These are phyloP conservation scores for Egretta garzetta DNA, from an alignment of 2,113 vertebrate species.

Conservation along the genomic window DNA sequence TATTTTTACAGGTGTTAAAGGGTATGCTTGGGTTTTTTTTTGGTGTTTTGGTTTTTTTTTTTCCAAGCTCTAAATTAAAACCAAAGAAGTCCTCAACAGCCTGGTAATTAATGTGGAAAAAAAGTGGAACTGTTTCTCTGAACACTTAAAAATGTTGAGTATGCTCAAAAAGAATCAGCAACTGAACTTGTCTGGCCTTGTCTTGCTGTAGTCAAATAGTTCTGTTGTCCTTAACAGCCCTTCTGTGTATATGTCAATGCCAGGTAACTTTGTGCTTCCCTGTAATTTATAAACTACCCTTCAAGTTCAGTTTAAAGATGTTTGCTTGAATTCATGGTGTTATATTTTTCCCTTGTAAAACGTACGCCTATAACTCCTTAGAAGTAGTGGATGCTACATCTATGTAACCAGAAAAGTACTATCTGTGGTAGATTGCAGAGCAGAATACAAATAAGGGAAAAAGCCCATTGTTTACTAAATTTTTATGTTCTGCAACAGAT, in stretches of 20 bases:
- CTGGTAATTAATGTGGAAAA: neutral
- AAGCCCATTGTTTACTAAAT: slow-evolving; percentile 17
- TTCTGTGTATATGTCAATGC: neutral
- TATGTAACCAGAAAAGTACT: neutral
- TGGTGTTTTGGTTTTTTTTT: neutral
- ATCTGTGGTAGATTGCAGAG: slow-evolving; percentile 3
- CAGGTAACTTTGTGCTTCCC: neutral
- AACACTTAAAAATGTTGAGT: neutral
- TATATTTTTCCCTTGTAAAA: neutral
- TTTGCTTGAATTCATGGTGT: neutral
- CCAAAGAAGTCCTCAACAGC: neutral
- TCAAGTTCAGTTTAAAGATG: neutral
- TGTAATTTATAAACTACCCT: neutral
- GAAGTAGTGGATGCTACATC: neutral
- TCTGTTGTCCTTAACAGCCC: neutral
- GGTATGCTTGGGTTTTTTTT: neutral
- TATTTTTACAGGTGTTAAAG: slow-evolving; percentile 24
- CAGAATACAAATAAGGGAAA: slow-evolving; percentile 12
- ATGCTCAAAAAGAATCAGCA: neutral
- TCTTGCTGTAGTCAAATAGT: neutral
- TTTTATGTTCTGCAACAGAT: slow-evolving; percentile 17
- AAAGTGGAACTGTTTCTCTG: neutral
- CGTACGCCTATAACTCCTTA: neutral
- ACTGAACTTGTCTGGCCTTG: neutral
- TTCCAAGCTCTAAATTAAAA: neutral